Evolutionary conservation across 2,113 vertebrate genomes (phyloP).

Genomic region (Puntigrus tetrazona): DNA sequence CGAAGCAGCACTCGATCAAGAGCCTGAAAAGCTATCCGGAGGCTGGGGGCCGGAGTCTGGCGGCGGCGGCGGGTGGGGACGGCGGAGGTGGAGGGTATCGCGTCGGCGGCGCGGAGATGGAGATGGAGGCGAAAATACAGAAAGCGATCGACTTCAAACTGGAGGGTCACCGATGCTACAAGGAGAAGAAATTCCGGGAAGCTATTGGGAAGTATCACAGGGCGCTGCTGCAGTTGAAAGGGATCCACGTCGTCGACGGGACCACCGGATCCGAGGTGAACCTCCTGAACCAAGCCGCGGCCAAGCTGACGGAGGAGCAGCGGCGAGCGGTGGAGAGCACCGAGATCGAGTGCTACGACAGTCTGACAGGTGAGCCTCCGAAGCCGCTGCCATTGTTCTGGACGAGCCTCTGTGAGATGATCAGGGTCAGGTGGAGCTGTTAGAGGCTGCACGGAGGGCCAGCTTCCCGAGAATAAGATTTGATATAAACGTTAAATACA

Average conservation of each 20-base stretch:
- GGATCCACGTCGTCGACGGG: slow-evolving; percentile 78
- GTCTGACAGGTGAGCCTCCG: slow-evolving; percentile 82
- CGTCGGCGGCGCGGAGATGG: slow-evolving; percentile 72
- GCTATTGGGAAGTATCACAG: slow-evolving; percentile 92
- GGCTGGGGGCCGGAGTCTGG: slow-evolving; percentile 79
- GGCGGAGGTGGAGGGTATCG: slow-evolving; percentile 61
- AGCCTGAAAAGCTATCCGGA: slow-evolving; percentile 77
- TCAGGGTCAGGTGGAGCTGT: neutral
- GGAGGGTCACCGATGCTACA: slow-evolving; percentile 89
- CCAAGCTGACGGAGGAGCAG: slow-evolving; percentile 85
- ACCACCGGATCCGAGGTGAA: slow-evolving; percentile 75
- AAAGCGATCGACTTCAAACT: slow-evolving; percentile 88
- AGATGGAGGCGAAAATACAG: slow-evolving; percentile 85
- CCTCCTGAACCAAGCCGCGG: slow-evolving; percentile 71
- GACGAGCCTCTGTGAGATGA: neutral
- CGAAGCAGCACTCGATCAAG: slow-evolving; percentile 75
- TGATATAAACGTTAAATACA: neutral
- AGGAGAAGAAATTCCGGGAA: slow-evolving; percentile 92
- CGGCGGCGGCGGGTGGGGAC: slow-evolving; percentile 71
- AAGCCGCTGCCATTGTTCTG: slow-evolving; percentile 26
- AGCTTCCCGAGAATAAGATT: neutral
- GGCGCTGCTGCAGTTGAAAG: slow-evolving; percentile 89
- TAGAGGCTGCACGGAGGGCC: neutral
- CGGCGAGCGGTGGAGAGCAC: slow-evolving; percentile 84
- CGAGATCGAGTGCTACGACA: slow-evolving; percentile 92